Evolutionary conservation across 2,888 invertebrate genomes (phyloP), one percentile per base, ranked within the genome.

Genomic region (Pheosia gnoma): DNA sequence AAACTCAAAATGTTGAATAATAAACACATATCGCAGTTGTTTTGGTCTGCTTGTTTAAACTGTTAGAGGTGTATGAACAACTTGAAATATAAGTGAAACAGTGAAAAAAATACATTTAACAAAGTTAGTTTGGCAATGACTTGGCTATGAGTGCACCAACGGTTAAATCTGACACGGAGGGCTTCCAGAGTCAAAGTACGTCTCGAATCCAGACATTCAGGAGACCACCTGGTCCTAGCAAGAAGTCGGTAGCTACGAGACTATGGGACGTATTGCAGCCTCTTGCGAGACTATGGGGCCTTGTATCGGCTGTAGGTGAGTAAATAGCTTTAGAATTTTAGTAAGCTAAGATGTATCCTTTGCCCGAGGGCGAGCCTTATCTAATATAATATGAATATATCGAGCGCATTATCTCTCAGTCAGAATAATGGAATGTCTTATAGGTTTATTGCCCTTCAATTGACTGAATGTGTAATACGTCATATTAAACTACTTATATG

Each of bases 231-330:
- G 79, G 80, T 4, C 83, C 86, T 47, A 82, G 78, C 0, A 86
- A 84, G 61, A 90, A 90, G 68, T 85, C 91, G 0, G 59, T 88
- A 51, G 91, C 88, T n/a, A 72, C 86, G 7, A 84, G 83, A 66
- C 77, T 93, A 58, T 93, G 93, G 93, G 93, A 92, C 53, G 70
- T 91, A 58, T 70, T 93, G 62, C 93, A 93, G 65, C 93, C 93
- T 0, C 73, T 93, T 13, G 90, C 93, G 8, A 87, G 93, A 68
- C 69, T 93, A 66, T 93, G 93, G 93, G 93, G 93, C 3, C 81
- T 93, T 9, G 80, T 93, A 45, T 91, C 93, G 36, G 88, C 93
- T 63, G 81, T 93, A 51, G 92, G 93, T 93, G 67, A 81, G 90
- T 81, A 57, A 7, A 43, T 43, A 9, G 10, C 9, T 43, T 43